Base-by-base conservation (phyloP, 2,888 invertebrate species). In the Synergus laeviventris region DNA sequence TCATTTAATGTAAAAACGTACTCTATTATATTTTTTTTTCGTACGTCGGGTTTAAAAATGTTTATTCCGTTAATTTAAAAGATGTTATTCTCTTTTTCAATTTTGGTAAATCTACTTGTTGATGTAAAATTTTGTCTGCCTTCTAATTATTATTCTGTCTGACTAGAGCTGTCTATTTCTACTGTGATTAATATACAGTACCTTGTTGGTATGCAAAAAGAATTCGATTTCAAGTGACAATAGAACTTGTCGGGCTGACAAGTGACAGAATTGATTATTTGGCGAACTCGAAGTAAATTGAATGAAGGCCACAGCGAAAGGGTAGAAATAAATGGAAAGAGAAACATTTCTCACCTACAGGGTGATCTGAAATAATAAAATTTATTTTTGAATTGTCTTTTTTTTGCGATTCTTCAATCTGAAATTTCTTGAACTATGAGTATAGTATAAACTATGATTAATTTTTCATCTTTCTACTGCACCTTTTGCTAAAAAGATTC, bases 251-350 rank as follows among this genome's bases (percentile, higher is more conserved):
- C 66, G 42, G 21, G 8, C 14, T 66, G 66, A 66, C 66, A 42
- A 66, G 66, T 66, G 66, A 66, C 21, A 66, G 66, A 66, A 66
- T 66, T 45, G 66, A 66, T 66, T 66, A 66, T 66, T 64, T 24
- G 66, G 66, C 66, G 42, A 16, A 42, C 24, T 66, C 39, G 66
- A 66, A 45, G 42, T 42, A 24, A 66, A 66, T 66, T 45, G 66
- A 66, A 66, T 42, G 42, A 18, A 18, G 5, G 66, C 39, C 42
- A 66, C 18, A 66, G 24, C 24, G 21, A 18, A 45, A 42, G 39
- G 42, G 18, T 16, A 42, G 24, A 66, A 21, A 66, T 66, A 66
- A 42, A 39, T 21, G 39, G 21, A 14, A 45, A 24, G 14, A 66
- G 21, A 21, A 21, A 21, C 8, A 9, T 16, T 21, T 42, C 42